phyloP scores from a whole-genome alignment of 2,888 invertebrate genomes.

The Ypsolopha scabrella region DNA sequence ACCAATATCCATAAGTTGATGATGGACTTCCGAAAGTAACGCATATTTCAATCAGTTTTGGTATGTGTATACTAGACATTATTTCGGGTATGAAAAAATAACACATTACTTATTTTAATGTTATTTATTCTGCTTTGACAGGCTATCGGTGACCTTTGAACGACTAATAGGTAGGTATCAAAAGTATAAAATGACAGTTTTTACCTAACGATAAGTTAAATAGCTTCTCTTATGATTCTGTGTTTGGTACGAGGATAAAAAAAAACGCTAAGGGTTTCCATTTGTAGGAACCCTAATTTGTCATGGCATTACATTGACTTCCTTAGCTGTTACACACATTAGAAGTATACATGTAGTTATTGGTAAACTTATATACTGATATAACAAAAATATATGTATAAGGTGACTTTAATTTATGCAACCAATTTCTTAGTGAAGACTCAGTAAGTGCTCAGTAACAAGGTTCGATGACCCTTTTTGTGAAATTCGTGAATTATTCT shows the following conservation, averaged over 20 bases:
- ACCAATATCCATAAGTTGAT: neutral
- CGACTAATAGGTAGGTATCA: slow-evolving; percentile 52
- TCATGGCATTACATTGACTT: neutral
- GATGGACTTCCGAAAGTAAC: too few species aligned
- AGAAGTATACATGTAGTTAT: too few species aligned
- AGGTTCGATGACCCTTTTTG: too few species aligned
- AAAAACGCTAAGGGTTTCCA: slow-evolving; percentile 13
- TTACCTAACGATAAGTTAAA: slow-evolving; percentile 58
- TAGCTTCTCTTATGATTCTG: slow-evolving; percentile 46
- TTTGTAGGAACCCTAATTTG: slow-evolving; percentile 12
- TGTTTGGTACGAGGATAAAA: slow-evolving; percentile 46
- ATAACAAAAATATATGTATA: neutral
- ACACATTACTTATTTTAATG: slow-evolving; percentile 24
- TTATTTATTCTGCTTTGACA: slow-evolving; percentile 66
- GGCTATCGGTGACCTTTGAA: slow-evolving; percentile 67
- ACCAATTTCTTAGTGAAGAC: too few species aligned
- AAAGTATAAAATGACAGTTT: slow-evolving; percentile 61
- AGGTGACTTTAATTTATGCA: too few species aligned
- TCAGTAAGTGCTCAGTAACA: too few species aligned
- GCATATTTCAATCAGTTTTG: too few species aligned
- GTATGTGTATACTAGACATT: neutral
- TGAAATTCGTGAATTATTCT: too few species aligned
- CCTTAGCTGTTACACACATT: neutral
- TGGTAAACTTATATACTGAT: neutral
- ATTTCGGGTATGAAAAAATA: neutral